Percentiles rank a stretch among this genome's conserved stretches.
phyloP scores from a whole-genome alignment of 1,140 invertebrate genomes.

The Cephus cinctus region DNA sequence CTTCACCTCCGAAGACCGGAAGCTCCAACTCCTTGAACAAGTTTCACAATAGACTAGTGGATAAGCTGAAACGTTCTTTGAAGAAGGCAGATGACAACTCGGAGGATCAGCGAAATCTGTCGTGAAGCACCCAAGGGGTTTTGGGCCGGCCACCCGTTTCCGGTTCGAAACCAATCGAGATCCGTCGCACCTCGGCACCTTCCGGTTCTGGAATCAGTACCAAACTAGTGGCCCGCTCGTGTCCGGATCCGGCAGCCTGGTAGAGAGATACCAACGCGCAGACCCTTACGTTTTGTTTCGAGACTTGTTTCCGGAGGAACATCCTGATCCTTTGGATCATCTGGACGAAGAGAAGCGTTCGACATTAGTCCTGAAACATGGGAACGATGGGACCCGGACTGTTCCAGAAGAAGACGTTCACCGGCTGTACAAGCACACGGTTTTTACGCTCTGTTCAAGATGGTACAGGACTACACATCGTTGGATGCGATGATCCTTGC shows the following conservation, averaged over 20 bases:
- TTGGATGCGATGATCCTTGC: no score
- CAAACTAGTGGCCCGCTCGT: slow-evolving; percentile 36
- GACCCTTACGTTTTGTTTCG: no score
- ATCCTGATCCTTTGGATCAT: no score
- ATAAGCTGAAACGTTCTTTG: slow-evolving; percentile 77
- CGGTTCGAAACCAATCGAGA: slow-evolving; percentile 51
- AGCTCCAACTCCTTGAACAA: slow-evolving; percentile 71
- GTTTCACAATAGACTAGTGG: slow-evolving; percentile 80
- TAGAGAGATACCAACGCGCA: no score
- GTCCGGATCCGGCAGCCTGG: slow-evolving; percentile 36
- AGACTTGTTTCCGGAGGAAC: no score
- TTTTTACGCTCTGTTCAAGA: no score
- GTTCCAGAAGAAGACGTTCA: no score
- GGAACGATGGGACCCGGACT: no score
- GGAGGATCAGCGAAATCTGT: slow-evolving; percentile 55
- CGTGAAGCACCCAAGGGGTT: slow-evolving; percentile 52
- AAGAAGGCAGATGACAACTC: slow-evolving; percentile 63
- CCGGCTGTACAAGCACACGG: neutral
- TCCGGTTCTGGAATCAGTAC: slow-evolving; percentile 23
- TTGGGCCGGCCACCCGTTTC: slow-evolving; percentile 45
- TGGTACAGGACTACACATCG: no score
- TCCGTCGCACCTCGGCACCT: slow-evolving; percentile 50
- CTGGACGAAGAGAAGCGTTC: no score
- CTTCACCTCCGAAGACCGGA: slow-evolving; percentile 61
- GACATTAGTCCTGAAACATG: no score